Percentiles rank a stretch among this genome's conserved stretches.
phyloP scores from a whole-genome alignment of 2,113 vertebrate species.

The Leptodactylus fuscus region DNA sequence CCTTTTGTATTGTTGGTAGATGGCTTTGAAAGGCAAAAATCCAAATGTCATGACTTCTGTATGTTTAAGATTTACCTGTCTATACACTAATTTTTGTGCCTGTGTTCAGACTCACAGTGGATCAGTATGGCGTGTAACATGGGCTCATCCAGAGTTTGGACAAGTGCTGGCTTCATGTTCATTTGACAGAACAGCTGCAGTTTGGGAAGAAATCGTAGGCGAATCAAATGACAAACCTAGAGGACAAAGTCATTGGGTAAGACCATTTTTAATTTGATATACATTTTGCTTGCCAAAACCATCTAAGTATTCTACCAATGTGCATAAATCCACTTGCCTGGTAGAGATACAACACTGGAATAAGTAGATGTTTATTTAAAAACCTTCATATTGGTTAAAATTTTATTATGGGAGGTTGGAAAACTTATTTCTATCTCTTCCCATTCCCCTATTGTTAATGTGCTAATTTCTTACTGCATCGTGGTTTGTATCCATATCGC shows the following conservation, averaged over 20 bases:
- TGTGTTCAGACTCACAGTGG: conserved; percentile 89
- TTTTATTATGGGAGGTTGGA: no score
- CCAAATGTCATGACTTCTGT: no score
- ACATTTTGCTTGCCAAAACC: no score
- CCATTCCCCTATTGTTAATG: no score
- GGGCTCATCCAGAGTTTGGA: conserved; percentile 97
- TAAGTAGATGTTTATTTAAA: neutral
- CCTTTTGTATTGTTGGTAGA: no score
- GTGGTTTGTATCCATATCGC: no score
- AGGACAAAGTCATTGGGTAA: conserved; percentile 96
- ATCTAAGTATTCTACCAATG: neutral
- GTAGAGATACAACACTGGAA: neutral
- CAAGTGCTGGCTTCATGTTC: conserved; percentile 96
- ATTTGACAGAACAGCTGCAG: conserved; percentile 94
- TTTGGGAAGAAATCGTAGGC: conserved; percentile 98
- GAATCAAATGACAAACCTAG: conserved; percentile 98
- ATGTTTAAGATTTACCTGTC: neutral
- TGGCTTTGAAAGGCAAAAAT: no score
- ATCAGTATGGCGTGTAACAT: conserved; percentile 96
- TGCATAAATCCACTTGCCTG: neutral
- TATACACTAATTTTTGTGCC: neutral
- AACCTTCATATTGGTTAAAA: no score
- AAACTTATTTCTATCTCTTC: no score
- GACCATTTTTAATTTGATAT: conserved; percentile 44
- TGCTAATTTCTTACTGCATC: no score